A percentile compares a stretch with the other conserved stretches of the same genome.
Conservation (phyloP, 2,888 invertebrate genomes). For the Drosophila peninsularis region DNA sequence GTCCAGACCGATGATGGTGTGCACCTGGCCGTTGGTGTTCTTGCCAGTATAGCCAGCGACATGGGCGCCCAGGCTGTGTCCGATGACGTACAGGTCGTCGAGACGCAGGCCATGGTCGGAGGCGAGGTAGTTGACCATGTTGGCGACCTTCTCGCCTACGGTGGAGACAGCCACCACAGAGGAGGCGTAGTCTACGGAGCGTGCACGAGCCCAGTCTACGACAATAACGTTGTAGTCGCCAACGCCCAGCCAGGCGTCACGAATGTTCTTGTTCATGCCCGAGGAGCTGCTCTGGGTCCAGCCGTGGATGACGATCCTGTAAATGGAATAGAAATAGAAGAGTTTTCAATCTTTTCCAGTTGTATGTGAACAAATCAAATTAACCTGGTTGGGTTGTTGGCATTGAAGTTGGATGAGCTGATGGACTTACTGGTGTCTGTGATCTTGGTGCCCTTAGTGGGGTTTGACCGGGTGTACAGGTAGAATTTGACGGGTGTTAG, state of each 20-base stretch:
- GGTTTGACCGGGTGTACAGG: slow-evolving; percentile 74
- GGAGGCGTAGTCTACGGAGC: slow-evolving; percentile 86
- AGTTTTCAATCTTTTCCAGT: too few relatives aligned
- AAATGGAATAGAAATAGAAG: background rate
- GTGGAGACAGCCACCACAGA: slow-evolving; percentile 85
- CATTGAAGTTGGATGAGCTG: slow-evolving; percentile 59
- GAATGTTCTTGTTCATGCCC: slow-evolving; percentile 69
- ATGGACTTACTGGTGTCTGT: slow-evolving; percentile 50
- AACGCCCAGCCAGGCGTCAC: slow-evolving; percentile 85
- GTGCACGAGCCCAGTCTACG: slow-evolving; percentile 87
- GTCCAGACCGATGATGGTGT: slow-evolving; percentile 86
- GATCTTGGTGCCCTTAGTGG: slow-evolving; percentile 59
- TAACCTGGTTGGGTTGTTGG: slow-evolving; percentile 61
- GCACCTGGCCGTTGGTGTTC: slow-evolving; percentile 86
- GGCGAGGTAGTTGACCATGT: slow-evolving; percentile 83
- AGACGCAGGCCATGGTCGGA: slow-evolving; percentile 84
- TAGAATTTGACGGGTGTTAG: slow-evolving; percentile 63
- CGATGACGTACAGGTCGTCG: slow-evolving; percentile 86
- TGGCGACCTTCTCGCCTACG: slow-evolving; percentile 77
- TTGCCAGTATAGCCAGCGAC: slow-evolving; percentile 87
- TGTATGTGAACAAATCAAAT: background rate
- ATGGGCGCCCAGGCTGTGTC: slow-evolving; percentile 87
- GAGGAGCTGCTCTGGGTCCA: slow-evolving; percentile 86
- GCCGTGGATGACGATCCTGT: slow-evolving; percentile 85
- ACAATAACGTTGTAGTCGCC: slow-evolving; percentile 87